Conservation (phyloP, 2,888 invertebrate species). For the Hyles lineata region DNA sequence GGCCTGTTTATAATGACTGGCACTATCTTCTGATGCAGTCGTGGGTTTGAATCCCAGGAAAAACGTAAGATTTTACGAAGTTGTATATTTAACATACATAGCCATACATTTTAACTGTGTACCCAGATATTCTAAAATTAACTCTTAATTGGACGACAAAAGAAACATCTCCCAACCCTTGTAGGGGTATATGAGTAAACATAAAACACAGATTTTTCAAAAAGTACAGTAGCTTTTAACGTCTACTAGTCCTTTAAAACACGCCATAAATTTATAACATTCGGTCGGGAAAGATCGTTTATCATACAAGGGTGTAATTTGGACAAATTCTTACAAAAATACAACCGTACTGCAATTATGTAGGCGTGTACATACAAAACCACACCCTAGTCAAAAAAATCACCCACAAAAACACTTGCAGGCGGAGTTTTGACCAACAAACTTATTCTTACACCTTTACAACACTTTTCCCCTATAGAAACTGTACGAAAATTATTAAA, state of each 20-base stretch:
- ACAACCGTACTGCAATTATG: slow-evolving; percentile 9
- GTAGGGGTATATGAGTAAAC: not conserved
- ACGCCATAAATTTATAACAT: not conserved
- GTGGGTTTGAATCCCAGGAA: not conserved
- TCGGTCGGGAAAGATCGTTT: not conserved
- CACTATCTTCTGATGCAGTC: not conserved
- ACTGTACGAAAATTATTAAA: not conserved
- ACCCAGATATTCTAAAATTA: not conserved
- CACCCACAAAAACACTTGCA: slow-evolving; percentile 7
- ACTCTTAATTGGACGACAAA: not conserved
- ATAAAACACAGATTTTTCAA: not conserved
- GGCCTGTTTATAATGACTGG: not conserved
- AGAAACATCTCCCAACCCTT: not conserved
- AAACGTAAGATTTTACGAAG: not conserved
- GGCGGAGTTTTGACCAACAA: slow-evolving; percentile 6
- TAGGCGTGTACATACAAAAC: slow-evolving; percentile 3
- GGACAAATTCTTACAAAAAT: slow-evolving; percentile 23
- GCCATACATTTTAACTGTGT: not conserved
- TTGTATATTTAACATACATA: not conserved
- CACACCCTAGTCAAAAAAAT: slow-evolving; percentile 18
- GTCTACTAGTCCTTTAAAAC: not conserved
- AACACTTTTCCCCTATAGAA: not conserved
- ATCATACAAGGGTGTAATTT: slow-evolving; percentile 20
- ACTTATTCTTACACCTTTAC: not conserved
- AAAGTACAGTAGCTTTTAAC: not conserved